Base-by-base conservation (phyloP, 2,113 vertebrate genomes). In the Gyps fulvus region DNA sequence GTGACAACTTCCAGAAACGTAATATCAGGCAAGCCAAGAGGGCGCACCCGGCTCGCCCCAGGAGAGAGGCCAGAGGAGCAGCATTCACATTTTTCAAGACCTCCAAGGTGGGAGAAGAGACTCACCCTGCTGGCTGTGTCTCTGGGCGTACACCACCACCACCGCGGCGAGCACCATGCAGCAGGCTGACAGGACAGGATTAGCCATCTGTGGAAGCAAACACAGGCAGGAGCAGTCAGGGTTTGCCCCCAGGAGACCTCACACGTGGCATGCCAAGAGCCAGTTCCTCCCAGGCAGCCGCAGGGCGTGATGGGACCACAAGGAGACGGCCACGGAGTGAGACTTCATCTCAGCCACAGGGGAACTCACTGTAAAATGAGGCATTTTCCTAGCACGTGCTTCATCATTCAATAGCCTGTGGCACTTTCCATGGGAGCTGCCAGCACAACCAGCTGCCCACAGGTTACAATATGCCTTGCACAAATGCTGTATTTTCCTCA, bases 111-210 rank as follows among this genome's bases (percentile, higher is more conserved):
- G 54, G 55, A 50, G 52, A 47, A 17, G 36, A 83, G 59, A 99
- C 99, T 99, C 98, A 99, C 99, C 99, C 77, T 98, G 99, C 88
- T 99, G 98, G 97, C 98, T 99, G 97, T 99, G 99, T 97, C 98
- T 99, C 98, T 99, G 99, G 78, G 99, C 98, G 3, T 99, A 99
- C 88, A 99, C 99, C 87, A 99, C 98, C 94, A 99, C 99, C 65
- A 98, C 98, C 0, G 98, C 98, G 1, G 99, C 98, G 52, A 99
- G 98, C 91, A 99, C 98, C 97, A 99, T 96, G 90, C 98, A 99
- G 98, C 99, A 99, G 97, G 99, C 97, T 91, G 99, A 99, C 27
- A 98, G 99, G 98, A 99, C 97, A 32, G 98, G 98, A 98, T 98
- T 98, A 89, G 99, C 99, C 99, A 99, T 99, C 99, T 99, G 99